These are phyloP conservation scores for Drosophila infuscata DNA, from an alignment of 2,888 invertebrate species.

Conservation along the genomic window DNA sequence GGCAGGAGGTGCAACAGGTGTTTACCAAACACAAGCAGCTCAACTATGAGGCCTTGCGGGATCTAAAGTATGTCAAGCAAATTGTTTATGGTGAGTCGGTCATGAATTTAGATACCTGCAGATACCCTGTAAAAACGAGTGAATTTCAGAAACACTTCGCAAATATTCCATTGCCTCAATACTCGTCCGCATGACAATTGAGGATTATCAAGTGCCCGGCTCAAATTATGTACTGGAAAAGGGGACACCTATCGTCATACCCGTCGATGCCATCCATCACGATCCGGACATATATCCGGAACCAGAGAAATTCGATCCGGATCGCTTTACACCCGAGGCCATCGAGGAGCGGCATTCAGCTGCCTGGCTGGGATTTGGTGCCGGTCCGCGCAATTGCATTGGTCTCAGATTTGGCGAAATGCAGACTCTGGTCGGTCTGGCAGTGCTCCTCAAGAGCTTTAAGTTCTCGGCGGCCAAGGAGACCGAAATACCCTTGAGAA, in stretches of 20 bases:
- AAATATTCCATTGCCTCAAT: conserved; percentile 85
- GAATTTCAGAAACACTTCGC: conserved; percentile 84
- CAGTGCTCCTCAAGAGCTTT: conserved; percentile 73
- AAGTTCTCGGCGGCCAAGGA: conserved; percentile 62
- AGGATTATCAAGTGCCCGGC: conserved; percentile 80
- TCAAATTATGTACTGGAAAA: conserved; percentile 85
- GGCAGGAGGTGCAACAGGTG: conserved; percentile 70
- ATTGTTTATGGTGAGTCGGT: conserved; percentile 71
- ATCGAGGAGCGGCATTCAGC: conserved; percentile 71
- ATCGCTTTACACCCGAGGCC: conserved; percentile 83
- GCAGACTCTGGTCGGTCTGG: conserved; percentile 79
- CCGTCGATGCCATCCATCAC: conserved; percentile 85
- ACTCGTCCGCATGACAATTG: conserved; percentile 80
- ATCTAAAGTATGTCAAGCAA: conserved; percentile 74
- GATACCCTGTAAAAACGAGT: background rate
- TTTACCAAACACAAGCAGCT: conserved; percentile 64
- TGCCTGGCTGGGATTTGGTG: conserved; percentile 82
- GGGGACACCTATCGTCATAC: conserved; percentile 86
- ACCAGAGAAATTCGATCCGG: conserved; percentile 85
- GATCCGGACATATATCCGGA: conserved; percentile 85
- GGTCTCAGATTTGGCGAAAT: conserved; percentile 84
- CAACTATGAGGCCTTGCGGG: conserved; percentile 73
- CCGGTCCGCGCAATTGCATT: conserved; percentile 83
- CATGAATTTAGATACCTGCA: background rate
- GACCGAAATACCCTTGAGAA: conserved; percentile 74